Evolutionary conservation across 2,888 invertebrate genomes (phyloP).

Genomic region (Arrhopalites spinosus): DNA sequence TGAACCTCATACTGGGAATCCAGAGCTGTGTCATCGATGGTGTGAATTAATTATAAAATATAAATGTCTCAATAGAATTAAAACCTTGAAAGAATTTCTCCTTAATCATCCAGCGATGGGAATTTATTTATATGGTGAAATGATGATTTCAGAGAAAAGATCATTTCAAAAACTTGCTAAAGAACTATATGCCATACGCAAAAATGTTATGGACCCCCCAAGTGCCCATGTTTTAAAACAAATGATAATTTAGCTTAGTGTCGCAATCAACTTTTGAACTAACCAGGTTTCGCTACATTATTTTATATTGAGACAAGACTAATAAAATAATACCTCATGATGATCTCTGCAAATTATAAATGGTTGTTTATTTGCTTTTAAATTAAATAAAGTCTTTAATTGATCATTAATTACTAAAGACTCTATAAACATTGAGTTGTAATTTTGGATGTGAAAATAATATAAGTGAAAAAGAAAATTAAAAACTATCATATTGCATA

Average conservation of each 20-base stretch:
- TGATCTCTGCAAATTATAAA: too few species aligned
- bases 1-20: slow-evolving; percentile 51
- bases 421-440: too few species aligned
- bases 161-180: slow-evolving; percentile 45
- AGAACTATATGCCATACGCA: slow-evolving; percentile 31
- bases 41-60: slow-evolving; percentile 60
- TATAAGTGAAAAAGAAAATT: too few species aligned
- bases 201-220: slow-evolving; percentile 38
- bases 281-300: too few species aligned
- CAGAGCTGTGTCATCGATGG: slow-evolving; percentile 59
- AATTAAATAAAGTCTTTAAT: too few species aligned
- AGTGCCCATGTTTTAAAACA: slow-evolving; percentile 6
- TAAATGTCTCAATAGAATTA: slow-evolving; percentile 53
- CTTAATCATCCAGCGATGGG: slow-evolving; percentile 60
- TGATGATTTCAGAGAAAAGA: slow-evolving; percentile 57
- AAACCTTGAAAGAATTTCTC: slow-evolving; percentile 58
- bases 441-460: too few species aligned
- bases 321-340: too few species aligned
- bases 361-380: too few species aligned
- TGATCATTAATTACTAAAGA: too few species aligned
- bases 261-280: too few species aligned
- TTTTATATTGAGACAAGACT: too few species aligned
- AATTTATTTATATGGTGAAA: slow-evolving; percentile 61
- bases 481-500: too few species aligned
- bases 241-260: slow-evolving; percentile 27